Evolutionary conservation across 2,797 vertebrate species (phyloP).

Genomic region (Okamejei kenojei): DNA sequence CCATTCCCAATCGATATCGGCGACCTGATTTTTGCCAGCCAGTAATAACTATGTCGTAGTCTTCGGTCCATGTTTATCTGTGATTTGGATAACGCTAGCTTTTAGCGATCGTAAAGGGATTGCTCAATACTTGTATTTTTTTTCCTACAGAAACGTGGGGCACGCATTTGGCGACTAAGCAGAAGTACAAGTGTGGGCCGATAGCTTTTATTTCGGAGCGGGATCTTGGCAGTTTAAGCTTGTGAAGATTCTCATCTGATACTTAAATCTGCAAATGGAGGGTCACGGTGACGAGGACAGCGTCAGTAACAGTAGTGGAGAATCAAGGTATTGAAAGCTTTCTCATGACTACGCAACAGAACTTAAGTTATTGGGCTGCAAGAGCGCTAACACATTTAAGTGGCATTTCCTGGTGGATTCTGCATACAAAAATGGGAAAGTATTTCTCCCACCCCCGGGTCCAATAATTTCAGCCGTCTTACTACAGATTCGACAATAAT

Average conservation of each 20-base stretch:
- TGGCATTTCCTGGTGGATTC: neutral
- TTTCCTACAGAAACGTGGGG: constrained; percentile 7
- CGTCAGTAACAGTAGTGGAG: constrained; percentile 86
- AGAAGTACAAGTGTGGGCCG: neutral
- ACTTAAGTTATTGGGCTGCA: too few relatives aligned
- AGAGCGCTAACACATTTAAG: neutral
- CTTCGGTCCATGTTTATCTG: neutral
- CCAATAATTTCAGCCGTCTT: neutral
- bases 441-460: neutral
- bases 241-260: constrained; percentile 32
- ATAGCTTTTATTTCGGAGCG: constrained; percentile 12
- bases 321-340: constrained; percentile 75
- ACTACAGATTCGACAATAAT: neutral
- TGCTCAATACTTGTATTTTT: neutral
- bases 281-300: constrained; percentile 93
- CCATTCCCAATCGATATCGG: neutral
- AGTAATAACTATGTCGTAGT: neutral
- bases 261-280: constrained; percentile 67
- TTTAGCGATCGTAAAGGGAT: neutral
- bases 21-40: neutral
- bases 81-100: neutral
- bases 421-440: neutral
- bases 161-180: neutral
- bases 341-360: neutral
- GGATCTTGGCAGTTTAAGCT: constrained; percentile 11